Base-by-base conservation (phyloP, 2,888 invertebrate species). In the Tricholauxania praeusta region DNA sequence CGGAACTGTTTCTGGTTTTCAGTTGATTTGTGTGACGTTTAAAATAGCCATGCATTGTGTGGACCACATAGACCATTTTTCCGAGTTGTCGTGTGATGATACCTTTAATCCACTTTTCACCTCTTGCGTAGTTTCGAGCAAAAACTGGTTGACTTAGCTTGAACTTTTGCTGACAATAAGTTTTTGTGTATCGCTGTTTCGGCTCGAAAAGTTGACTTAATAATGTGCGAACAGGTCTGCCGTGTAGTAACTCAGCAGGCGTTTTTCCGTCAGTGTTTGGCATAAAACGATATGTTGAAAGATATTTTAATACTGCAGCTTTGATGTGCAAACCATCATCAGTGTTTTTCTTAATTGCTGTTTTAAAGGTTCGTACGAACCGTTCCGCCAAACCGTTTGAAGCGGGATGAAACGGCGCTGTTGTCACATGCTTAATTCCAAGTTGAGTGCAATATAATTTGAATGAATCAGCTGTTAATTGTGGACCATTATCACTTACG, bases 401-500 rank as follows among this genome's bases (percentile, higher is more conserved):
- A n/a, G 75, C 74, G 12, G 78, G 77, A 67, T 78, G 75, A 53
- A 75, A 80, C 14, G 79, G 77, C 15, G 79, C 75, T 28, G 77
- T 78, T 22, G 78, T 79, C 14, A 77, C 32, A 67, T 80, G 79
- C 48, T 77, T 75, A 28, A 82, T 79, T 19, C 79, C 80, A 63
- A 77, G 75, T 57, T 68, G 63, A 5, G 62, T 32, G 57, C 77
- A 78, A 76, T 79, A 79, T 12, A 52, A 5, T 73, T 79, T 70
- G 55, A 81, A 78, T 65, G 78, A 72, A 15, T 70, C 72, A 17
- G 81, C 78, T 55, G 49, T 71, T 32, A 81, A 77, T 22, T 78
- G 78, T 48, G 77, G 72, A 48, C 79, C 79, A 63, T 82, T 82
- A 71, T 82, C 80, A 5, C 77, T 78, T 15, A 79, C 79, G 12